Base-by-base conservation (phyloP, 2,888 invertebrate species). In the Cybosia mesomella region DNA sequence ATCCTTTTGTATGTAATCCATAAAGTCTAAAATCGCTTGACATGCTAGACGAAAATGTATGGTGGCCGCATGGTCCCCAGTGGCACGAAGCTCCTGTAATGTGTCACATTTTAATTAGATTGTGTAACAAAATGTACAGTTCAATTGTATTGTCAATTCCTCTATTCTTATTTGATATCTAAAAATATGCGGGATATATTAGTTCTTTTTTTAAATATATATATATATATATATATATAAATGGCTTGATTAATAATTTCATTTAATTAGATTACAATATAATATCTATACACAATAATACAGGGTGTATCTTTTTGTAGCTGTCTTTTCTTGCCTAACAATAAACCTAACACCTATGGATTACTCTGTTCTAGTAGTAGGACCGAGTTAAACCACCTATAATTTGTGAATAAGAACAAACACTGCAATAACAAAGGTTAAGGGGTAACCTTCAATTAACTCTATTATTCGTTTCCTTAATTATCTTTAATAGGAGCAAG, bases 1-100 rank as follows among this genome's bases (percentile, higher is more conserved):
- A 78, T 97, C 96, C 64, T 97, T 96, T 71, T 97, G 97, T 70
- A 98, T 92, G 81, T 97, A 98, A 87, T 98, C 98, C 97, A 98
- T 97, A 87, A 97, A 98, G 90, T 98, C 98, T 79, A 96, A 97
- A 63, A 98, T 96, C 0, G 97, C 96, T 69, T 96, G 96, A 85
- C 98, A 98, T 0, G 96, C 92, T 3, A 98, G 90, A 15, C 98
- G 96, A 70, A 95, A 95, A 82, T 96, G 96, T 74, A 97, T 96
- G 0, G 95, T 96, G 3, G 95, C 95, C 10, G 96, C 94, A 49
- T 96, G 95, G 67, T 96, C 96, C 18, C 96, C 96, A 54, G 94
- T 88, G 13, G 96, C 92, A 66, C 91, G 89, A 0, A 96, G 83
- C 74, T 92, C 88, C 95, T 95, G 86, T 9, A 88, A 75, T 22